Percentiles rank a stretch among this genome's conserved stretches.
Conservation (phyloP, 2,797 vertebrate genomes). For the Acanthiza pusilla region DNA sequence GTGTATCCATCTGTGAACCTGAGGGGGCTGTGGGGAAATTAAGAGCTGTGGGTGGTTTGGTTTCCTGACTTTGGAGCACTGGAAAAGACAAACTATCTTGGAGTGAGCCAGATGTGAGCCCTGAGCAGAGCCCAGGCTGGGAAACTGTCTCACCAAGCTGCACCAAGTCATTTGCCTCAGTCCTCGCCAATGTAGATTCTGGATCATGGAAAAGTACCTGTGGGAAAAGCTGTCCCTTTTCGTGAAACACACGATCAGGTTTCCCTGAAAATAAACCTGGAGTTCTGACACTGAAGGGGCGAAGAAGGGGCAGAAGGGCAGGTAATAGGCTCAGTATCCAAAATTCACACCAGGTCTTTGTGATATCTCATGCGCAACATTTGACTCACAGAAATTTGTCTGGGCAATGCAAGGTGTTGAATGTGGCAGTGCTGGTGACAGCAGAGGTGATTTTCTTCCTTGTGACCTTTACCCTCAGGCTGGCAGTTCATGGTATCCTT, state of each 20-base stretch:
- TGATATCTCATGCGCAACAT: not conserved
- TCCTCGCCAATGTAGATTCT: not conserved
- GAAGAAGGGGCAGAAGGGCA: not conserved
- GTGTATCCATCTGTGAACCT: not conserved
- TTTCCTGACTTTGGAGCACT: not conserved
- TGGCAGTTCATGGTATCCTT: not conserved
- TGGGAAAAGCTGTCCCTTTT: not conserved
- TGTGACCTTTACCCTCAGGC: not conserved
- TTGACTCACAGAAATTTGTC: not conserved
- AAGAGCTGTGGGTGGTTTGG: not conserved
- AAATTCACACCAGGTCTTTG: not conserved
- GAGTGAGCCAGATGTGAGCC: not conserved
- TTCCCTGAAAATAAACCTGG: not conserved
- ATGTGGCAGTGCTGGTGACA: not conserved
- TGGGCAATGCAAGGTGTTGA: not conserved
- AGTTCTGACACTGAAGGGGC: not conserved
- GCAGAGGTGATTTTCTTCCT: not conserved
- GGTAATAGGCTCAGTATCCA: not conserved
- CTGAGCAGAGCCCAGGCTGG: not conserved
- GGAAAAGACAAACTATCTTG: not conserved
- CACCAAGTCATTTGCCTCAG: not conserved
- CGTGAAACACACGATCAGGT: not conserved
- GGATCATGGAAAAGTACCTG: not conserved
- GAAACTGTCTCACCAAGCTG: not conserved
- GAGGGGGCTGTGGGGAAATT: not conserved